Evolutionary conservation across 2,113 vertebrate species (phyloP).

Genomic region (Neoarius graeffei): DNA sequence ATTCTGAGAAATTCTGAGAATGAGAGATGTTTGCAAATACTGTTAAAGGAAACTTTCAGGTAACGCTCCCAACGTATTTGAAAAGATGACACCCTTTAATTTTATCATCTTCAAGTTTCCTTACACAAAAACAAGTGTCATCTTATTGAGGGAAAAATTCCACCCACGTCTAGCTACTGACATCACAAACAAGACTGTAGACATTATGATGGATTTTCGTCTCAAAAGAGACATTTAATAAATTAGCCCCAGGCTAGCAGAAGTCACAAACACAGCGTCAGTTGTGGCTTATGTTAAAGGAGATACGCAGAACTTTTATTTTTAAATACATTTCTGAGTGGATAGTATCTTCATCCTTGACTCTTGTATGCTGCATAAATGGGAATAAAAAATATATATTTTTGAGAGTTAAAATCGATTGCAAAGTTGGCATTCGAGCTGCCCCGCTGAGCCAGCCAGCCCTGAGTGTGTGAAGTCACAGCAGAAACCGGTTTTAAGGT

Average conservation of each 20-base stretch:
- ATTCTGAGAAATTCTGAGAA: background rate
- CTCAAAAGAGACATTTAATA: constrained; percentile 5
- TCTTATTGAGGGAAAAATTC: background rate
- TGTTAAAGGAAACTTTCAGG: constrained; percentile 8
- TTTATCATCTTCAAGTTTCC: constrained; percentile 8
- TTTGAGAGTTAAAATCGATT: too few species aligned
- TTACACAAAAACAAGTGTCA: constrained; percentile 12
- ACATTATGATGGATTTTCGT: constrained; percentile 5
- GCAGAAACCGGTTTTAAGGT: too few species aligned
- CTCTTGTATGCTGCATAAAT: too few species aligned
- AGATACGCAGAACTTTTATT: too few species aligned
- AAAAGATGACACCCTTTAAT: constrained; percentile 20
- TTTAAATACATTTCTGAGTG: too few species aligned
- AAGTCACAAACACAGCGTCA: background rate
- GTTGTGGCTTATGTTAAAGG: background rate
- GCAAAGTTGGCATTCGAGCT: too few species aligned
- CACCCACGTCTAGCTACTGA: constrained; percentile 10
- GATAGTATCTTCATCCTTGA: too few species aligned
- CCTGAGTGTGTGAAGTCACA: too few species aligned
- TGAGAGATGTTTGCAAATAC: constrained; percentile 9
- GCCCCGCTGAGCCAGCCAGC: too few species aligned
- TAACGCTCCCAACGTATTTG: background rate
- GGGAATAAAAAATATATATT: too few species aligned
- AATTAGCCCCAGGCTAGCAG: constrained; percentile 18
- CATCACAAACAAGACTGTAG: constrained; percentile 1